Conservation (phyloP, 1,140 invertebrate species). For the Bombus sibiricus region DNA sequence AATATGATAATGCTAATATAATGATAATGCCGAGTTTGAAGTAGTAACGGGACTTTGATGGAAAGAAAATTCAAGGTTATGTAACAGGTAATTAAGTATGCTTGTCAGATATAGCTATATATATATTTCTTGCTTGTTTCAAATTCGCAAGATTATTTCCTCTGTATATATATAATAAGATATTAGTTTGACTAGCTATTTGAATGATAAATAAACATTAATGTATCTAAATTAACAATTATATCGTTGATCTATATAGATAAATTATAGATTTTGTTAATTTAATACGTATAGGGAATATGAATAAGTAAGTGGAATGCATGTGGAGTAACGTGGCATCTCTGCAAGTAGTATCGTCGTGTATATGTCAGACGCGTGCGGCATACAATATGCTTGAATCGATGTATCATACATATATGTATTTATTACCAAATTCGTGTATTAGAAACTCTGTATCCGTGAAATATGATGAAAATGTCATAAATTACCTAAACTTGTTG, state of each 20-base stretch:
- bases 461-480: not conserved
- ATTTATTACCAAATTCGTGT: not conserved
- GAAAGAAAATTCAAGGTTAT: not conserved
- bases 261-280: not conserved
- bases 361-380: not conserved
- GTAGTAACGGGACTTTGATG: not conserved
- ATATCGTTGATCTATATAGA: not conserved
- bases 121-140: not conserved
- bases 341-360: slow-evolving; percentile 1
- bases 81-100: not conserved
- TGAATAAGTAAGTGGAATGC: not conserved
- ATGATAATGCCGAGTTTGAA: not conserved
- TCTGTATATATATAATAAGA: not conserved
- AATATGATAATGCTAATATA: not conserved
- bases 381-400: too few relatives aligned
- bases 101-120: not conserved
- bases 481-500: not conserved
- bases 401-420: not conserved
- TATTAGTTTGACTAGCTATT: too few relatives aligned
- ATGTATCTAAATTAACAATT: not conserved
- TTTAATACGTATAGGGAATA: not conserved
- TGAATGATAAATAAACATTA: too few relatives aligned
- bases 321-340: not conserved
- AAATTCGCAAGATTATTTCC: not conserved
- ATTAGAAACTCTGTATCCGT: not conserved